These are phyloP conservation scores for Mesitornis unicolor DNA, from an alignment of 2,113 vertebrate species.

Conservation along the genomic window DNA sequence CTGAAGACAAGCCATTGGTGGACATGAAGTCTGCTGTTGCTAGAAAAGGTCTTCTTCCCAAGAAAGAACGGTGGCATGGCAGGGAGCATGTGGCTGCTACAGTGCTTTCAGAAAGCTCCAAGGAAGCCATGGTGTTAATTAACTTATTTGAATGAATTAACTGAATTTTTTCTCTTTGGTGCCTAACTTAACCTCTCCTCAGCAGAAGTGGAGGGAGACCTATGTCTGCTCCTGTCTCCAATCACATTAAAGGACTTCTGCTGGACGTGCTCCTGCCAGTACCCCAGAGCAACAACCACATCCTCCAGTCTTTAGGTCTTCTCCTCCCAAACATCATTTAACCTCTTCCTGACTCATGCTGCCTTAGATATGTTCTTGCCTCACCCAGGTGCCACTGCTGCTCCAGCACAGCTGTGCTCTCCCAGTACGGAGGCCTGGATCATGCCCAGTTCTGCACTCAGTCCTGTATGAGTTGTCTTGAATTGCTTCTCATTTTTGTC, in stretches of 20 bases:
- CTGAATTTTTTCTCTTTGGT: not conserved
- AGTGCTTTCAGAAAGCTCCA: not conserved
- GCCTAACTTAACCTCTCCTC: not conserved
- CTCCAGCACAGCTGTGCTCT: not conserved
- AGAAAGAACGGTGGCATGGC: not conserved
- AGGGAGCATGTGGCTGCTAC: not conserved
- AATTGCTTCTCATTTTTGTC: not conserved
- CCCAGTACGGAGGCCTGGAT: not conserved
- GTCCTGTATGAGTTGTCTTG: not conserved
- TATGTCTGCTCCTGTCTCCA: not conserved
- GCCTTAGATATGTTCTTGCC: not conserved
- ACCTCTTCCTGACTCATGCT: not conserved
- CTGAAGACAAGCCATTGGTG: not conserved
- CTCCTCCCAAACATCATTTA: not conserved
- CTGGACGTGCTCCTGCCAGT: not conserved
- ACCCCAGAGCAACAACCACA: not conserved
- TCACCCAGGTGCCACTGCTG: not conserved
- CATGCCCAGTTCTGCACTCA: not conserved
- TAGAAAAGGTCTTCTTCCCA: not conserved
- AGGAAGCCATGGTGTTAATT: not conserved
- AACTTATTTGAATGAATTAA: not conserved
- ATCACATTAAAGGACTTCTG: not conserved
- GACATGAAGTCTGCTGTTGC: not conserved
- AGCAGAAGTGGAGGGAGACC: not conserved
- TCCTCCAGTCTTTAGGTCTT: not conserved